These are phyloP conservation scores for Tipula lateralis DNA, from an alignment of 2,888 invertebrate genomes.

Conservation along the genomic window DNA sequence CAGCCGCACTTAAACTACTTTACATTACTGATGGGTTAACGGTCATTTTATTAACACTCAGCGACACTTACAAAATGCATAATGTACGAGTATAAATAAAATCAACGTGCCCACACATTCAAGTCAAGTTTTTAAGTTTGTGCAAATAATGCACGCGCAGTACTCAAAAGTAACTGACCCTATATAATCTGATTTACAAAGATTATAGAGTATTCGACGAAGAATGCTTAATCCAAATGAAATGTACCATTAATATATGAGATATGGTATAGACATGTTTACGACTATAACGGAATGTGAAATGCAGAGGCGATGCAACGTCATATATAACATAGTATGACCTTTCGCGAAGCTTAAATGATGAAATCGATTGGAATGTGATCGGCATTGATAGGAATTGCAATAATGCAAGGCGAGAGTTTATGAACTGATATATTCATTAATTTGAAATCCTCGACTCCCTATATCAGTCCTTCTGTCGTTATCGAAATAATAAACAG, in stretches of 20 bases:
- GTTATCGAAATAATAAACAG: no score
- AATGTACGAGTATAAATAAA: no score
- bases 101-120: no score
- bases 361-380: not conserved
- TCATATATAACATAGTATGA: not conserved
- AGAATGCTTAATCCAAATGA: not conserved
- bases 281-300: not conserved
- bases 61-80: no score
- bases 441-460: no score
- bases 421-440: not conserved
- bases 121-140: no score
- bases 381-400: not conserved
- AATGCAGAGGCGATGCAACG: not conserved
- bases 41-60: no score
- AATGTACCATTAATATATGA: not conserved
- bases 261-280: not conserved
- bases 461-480: no score
- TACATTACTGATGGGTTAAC: no score
- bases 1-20: no score
- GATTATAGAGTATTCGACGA: not conserved
- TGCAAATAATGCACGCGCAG: not conserved
- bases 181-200: not conserved
- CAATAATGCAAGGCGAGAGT: not conserved
- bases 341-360: not conserved
- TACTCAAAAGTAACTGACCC: not conserved